Evolutionary conservation across 2,113 vertebrate genomes (phyloP), one percentile per base, ranked within the genome.

Genomic region (Bubo blakistoni): DNA sequence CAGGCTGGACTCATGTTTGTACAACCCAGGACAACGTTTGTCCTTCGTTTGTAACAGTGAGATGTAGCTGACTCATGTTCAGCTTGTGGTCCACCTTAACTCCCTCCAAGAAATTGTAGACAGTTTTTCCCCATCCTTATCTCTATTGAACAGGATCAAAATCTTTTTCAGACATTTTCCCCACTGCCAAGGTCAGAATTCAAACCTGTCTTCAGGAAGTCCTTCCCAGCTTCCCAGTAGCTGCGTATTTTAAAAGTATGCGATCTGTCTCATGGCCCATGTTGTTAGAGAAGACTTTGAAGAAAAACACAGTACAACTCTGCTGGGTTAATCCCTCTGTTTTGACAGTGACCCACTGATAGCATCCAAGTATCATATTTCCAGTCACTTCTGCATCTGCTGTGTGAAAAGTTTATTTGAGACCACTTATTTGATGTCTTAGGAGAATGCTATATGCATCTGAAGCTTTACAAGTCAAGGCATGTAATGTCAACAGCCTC

Each of bases 361-460:
- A 82, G 30, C 1, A 0, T 95, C 93, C 93, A 96, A 87, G 70
- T 81, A 84, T 83, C 38, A 1, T 61, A 80, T 96, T 94, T 93
- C 81, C 62, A 84, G 61, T 89, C 89, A 78, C 66, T 90, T 96
- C 74, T 92, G 67, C 89, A 94, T 96, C 86, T 97, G 80, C 83
- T 92, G 21, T 84, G 81, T 84, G 77, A 55, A 91, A 87, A 87
- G 74, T 96, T 95, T 94, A 79, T 91, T 91, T 82, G 81, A 93
- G 78, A 94, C 66, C 78, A 58, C 94, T 95, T 92, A 81, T 94
- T 93, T 92, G 73, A 85, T 94, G 73, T 92, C 73, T 89, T 91
- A 79, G n/a, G 91, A 94, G 81, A 74, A 93, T 85, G 72, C 80
- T 93, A 51, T 93, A 55, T 83, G 85, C n/a, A 88, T 96, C 46